A percentile compares a stretch with the other conserved stretches of the same genome.
phyloP scores from a whole-genome alignment of 2,888 invertebrate species.

The Tanaodytes sp. region DNA sequence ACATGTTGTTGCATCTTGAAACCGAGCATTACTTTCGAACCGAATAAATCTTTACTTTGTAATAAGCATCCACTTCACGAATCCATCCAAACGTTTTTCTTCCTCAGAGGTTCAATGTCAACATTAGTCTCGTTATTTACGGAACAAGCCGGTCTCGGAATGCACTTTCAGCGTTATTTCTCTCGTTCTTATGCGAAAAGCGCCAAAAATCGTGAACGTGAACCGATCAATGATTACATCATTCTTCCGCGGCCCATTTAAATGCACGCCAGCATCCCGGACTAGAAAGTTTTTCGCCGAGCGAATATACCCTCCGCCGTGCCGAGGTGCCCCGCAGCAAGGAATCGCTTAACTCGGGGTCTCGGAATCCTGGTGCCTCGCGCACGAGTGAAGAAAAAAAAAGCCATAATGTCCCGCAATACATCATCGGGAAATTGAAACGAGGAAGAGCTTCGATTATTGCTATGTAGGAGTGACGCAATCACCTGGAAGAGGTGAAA shows the following conservation, averaged over 20 bases:
- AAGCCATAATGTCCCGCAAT: constrained; percentile 27
- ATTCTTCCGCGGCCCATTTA: constrained; percentile 31
- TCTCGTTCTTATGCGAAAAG: constrained; percentile 23
- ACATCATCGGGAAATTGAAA: constrained; percentile 39
- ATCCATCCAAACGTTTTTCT: too few relatives aligned
- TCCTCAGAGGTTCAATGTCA: too few relatives aligned
- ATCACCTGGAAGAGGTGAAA: too few relatives aligned
- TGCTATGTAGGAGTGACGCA: constrained; percentile 23
- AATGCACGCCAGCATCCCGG: constrained; percentile 23
- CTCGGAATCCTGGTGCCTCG: background rate
- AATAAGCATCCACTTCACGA: too few relatives aligned
- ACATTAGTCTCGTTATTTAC: too few relatives aligned
- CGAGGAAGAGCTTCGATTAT: constrained; percentile 26
- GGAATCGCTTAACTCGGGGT: constrained; percentile 27
- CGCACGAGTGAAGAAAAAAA: constrained; percentile 5
- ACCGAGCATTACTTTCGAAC: too few relatives aligned
- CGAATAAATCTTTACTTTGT: too few relatives aligned
- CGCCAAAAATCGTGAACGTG: constrained; percentile 33
- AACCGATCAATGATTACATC: constrained; percentile 26
- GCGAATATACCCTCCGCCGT: constrained; percentile 20
- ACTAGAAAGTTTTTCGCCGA: constrained; percentile 17
- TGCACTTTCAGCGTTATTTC: too few relatives aligned
- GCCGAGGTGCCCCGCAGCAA: constrained; percentile 36
- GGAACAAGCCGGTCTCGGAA: too few relatives aligned
- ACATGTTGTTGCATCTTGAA: too few relatives aligned